Conservation (phyloP, 1,140 invertebrate species). For the Ganaspis sp. region DNA sequence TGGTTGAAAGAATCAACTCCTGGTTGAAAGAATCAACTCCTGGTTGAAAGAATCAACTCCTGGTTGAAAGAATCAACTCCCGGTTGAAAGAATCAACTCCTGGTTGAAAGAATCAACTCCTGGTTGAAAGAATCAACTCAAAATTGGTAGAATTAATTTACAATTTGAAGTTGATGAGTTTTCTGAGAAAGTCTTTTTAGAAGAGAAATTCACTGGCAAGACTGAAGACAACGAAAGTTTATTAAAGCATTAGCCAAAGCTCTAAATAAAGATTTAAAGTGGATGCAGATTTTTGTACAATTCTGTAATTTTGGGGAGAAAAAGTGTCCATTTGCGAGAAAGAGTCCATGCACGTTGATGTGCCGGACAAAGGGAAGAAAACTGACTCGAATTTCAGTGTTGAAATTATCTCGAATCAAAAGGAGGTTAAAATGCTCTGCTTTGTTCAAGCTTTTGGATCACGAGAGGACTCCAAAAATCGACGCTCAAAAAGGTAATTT, state of each 20-base stretch:
- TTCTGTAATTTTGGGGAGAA: neutral
- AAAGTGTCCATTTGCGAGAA: constrained; percentile 12
- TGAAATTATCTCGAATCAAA: constrained; percentile 55
- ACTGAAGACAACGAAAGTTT: too few relatives aligned
- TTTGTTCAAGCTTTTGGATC: constrained; percentile 69
- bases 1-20: too few relatives aligned
- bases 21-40: too few relatives aligned
- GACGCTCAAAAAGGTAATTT: constrained; percentile 67
- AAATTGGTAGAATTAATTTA: too few relatives aligned
- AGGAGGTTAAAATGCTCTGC: constrained; percentile 70
- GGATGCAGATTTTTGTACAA: neutral
- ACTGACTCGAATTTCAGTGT: constrained; percentile 55
- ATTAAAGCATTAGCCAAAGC: neutral
- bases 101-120: too few relatives aligned
- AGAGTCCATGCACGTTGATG: constrained; percentile 1
- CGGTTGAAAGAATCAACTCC: too few relatives aligned
- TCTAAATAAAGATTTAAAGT: neutral
- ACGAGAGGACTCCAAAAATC: constrained; percentile 66
- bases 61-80: too few relatives aligned
- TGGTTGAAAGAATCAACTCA: too few relatives aligned
- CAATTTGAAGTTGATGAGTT: too few relatives aligned
- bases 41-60: too few relatives aligned
- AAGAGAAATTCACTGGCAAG: too few relatives aligned
- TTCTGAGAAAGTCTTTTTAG: too few relatives aligned
- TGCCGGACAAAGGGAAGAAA: neutral